phyloP scores from a whole-genome alignment of 2,888 invertebrate genomes.

The Aspidiotus rigidus region DNA sequence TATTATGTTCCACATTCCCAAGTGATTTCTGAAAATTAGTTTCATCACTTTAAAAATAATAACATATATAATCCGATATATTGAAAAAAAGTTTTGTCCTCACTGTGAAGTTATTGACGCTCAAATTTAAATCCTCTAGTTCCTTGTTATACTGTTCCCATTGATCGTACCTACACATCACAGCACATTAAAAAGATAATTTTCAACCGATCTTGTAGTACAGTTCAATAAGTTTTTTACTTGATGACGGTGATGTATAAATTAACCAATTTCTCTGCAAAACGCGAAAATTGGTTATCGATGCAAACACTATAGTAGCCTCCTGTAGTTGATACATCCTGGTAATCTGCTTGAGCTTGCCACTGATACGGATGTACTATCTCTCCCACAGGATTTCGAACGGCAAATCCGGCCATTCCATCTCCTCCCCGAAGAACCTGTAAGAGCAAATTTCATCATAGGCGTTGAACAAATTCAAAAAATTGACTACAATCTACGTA shows the following conservation, averaged over 20 bases:
- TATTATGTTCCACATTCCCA: conserved; percentile 68
- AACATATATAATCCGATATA: conserved; percentile 12
- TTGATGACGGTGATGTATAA: conserved; percentile 80
- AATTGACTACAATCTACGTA: conserved; percentile 43
- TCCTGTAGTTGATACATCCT: conserved; percentile 67
- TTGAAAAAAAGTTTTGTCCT: conserved; percentile 41
- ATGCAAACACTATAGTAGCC: conserved; percentile 86
- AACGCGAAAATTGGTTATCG: conserved; percentile 86
- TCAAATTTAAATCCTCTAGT: conserved; percentile 73
- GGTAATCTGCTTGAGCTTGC: conserved; percentile 80
- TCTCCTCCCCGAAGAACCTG: conserved; percentile 87
- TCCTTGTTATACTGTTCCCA: conserved; percentile 90
- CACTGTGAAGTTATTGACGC: conserved; percentile 85
- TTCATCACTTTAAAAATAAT: too few relatives aligned
- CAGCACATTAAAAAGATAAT: not conserved
- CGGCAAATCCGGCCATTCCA: conserved; percentile 86
- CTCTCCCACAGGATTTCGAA: conserved; percentile 72
- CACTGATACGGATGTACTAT: conserved; percentile 85
- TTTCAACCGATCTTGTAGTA: not conserved
- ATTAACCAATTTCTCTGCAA: conserved; percentile 80
- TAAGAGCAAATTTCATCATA: not conserved
- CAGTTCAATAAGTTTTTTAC: conserved; percentile 40
- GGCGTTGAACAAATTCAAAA: not conserved
- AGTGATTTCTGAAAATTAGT: conserved; percentile 55
- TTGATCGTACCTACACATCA: conserved; percentile 61